Conservation (phyloP, 37 sponge, comb jelly and placozoan species). For the Chondrilla cf. caribensis region DNA sequence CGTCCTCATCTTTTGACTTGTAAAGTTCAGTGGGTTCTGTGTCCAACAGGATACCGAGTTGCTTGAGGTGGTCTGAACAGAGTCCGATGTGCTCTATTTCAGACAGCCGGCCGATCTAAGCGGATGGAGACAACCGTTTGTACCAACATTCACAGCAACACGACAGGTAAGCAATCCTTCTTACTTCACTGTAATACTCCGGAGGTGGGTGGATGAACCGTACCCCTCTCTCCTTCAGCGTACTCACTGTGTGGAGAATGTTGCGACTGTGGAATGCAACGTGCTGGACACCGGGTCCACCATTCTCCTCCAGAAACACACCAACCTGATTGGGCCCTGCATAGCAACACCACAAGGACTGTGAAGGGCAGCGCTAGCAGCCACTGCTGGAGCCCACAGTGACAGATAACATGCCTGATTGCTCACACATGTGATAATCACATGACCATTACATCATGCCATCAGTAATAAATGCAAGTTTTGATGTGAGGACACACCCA, state of each 20-base stretch:
- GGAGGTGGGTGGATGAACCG: constrained; percentile 37
- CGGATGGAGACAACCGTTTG: no score
- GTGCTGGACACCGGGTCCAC: constrained; percentile 56
- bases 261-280: constrained; percentile 31
- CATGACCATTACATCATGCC: background rate
- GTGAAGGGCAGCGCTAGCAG: background rate
- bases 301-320: constrained; percentile 35
- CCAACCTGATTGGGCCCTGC: constrained; percentile 36
- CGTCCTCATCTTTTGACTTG: background rate
- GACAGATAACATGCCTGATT: background rate
- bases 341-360: background rate
- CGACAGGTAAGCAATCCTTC: no score
- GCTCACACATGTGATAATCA: background rate
- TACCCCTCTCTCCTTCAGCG: constrained; percentile 3
- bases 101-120: background rate
- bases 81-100: background rate
- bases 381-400: background rate
- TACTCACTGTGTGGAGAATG: background rate
- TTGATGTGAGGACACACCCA: background rate
- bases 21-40: background rate
- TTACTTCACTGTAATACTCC: constrained; percentile 45
- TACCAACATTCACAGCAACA: no score
- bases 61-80: background rate
- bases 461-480: no score
- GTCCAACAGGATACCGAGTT: background rate